A percentile compares a stretch with the other conserved stretches of the same genome.
Evolutionary conservation across 1,140 invertebrate genomes (phyloP).

Genomic region (Meteorus sp.): DNA sequence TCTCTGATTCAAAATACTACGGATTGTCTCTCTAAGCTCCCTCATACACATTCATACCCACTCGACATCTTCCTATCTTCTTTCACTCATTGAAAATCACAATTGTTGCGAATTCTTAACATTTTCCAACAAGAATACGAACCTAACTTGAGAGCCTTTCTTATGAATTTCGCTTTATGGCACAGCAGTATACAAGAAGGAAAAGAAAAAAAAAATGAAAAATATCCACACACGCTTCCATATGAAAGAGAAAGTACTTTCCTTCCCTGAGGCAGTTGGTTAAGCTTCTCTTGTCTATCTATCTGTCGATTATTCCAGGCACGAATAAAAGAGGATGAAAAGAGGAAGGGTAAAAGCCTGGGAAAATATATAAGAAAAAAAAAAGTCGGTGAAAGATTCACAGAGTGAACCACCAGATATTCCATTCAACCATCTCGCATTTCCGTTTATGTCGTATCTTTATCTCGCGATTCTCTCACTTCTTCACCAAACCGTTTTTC

Average conservation of each 20-base stretch:
- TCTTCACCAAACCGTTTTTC: neutral
- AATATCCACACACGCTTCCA: too few species aligned
- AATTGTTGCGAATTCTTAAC: too few species aligned
- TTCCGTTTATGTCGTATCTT: neutral
- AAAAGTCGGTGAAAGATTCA: conserved; percentile 5
- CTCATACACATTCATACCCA: too few species aligned
- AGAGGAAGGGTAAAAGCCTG: neutral
- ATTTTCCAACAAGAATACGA: too few species aligned
- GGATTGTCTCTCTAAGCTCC: too few species aligned
- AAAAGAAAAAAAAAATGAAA: neutral
- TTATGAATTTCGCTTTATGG: neutral
- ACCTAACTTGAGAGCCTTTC: too few species aligned
- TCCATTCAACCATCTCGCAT: neutral
- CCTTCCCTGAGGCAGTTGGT: neutral
- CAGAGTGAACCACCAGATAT: neutral
- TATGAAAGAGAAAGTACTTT: too few species aligned
- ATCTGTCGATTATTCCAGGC: neutral
- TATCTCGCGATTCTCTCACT: neutral
- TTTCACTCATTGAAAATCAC: too few species aligned
- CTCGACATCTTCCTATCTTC: too few species aligned
- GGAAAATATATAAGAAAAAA: too few species aligned
- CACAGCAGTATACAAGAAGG: neutral
- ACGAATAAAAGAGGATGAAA: conserved; percentile 4
- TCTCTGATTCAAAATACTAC: too few species aligned
- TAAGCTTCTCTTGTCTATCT: neutral